Percentiles rank a stretch among this genome's conserved stretches.
Evolutionary conservation across 2,888 invertebrate genomes (phyloP).

Genomic region (Philaethria dido): DNA sequence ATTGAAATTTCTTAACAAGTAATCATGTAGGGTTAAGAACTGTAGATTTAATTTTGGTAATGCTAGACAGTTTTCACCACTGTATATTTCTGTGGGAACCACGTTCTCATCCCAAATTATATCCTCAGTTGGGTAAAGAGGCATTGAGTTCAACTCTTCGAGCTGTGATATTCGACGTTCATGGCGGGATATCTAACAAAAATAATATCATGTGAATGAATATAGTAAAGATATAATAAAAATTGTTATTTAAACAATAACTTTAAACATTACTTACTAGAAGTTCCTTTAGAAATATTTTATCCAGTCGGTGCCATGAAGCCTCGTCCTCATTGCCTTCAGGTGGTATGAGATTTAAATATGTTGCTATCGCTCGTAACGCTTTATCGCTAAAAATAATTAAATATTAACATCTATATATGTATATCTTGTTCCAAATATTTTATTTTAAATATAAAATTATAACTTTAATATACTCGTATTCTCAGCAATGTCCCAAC

Average conservation of each 20-base stretch:
- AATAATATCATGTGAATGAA: background rate
- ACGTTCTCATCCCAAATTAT: constrained; percentile 99
- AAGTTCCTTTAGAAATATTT: constrained; percentile 92
- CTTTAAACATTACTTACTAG: constrained; percentile 84
- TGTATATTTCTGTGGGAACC: constrained; percentile 98
- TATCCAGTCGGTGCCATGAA: constrained; percentile 91
- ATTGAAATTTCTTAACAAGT: constrained; percentile 97
- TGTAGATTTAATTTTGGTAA: constrained; percentile 98
- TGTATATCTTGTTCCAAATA: too few species aligned
- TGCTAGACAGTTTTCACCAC: constrained; percentile 97
- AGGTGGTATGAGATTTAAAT: constrained; percentile 93
- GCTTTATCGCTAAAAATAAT: constrained; percentile 84
- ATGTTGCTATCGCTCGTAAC: constrained; percentile 92
- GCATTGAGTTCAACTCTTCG: constrained; percentile 98
- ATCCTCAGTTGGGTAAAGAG: constrained; percentile 98
- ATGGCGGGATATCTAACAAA: constrained; percentile 89
- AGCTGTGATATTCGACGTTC: constrained; percentile 95
- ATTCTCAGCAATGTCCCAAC: too few species aligned
- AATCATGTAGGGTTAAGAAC: constrained; percentile 99
- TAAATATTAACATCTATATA: background rate
- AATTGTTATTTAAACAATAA: too few species aligned
- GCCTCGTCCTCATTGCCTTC: constrained; percentile 86
- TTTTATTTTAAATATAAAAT: too few species aligned
- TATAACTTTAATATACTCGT: too few species aligned
- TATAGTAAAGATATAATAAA: too few species aligned